Percentiles rank a stretch among this genome's conserved stretches.
phyloP scores from a whole-genome alignment of 1,140 invertebrate genomes.

The Stegodyphus dumicola region DNA sequence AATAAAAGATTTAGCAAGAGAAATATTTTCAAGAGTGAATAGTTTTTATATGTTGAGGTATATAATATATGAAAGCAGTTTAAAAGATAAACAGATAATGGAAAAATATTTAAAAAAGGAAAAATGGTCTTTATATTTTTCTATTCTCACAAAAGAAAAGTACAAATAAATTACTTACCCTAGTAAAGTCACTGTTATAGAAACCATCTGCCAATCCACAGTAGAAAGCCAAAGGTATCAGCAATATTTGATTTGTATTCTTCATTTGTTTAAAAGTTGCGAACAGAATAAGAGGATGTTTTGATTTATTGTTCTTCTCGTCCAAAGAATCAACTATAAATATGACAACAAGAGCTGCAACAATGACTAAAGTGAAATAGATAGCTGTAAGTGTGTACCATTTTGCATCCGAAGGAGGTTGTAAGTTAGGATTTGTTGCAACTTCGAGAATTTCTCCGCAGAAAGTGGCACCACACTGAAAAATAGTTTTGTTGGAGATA shows the following conservation, averaged over 20 bases:
- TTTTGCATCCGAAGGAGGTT: slow-evolving; percentile 74
- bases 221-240: slow-evolving; percentile 95
- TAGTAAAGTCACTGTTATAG: slow-evolving; percentile 93
- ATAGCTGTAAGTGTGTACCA: slow-evolving; percentile 89
- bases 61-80: too few species aligned
- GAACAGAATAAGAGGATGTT: slow-evolving; percentile 75
- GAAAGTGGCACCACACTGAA: slow-evolving; percentile 27
- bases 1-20: too few species aligned
- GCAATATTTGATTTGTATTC: slow-evolving; percentile 84
- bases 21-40: too few species aligned
- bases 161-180: slow-evolving; percentile 72
- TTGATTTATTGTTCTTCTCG: slow-evolving; percentile 71
- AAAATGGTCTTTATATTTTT: too few species aligned
- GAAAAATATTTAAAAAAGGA: too few species aligned
- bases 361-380: slow-evolving; percentile 86
- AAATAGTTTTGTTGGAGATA: not conserved
- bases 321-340: slow-evolving; percentile 89
- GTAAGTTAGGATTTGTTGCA: slow-evolving; percentile 18
- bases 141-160: too few species aligned
- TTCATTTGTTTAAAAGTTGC: slow-evolving; percentile 92
- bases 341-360: slow-evolving; percentile 86
- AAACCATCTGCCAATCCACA: slow-evolving; percentile 98
- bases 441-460: slow-evolving; percentile 17
- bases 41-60: too few species aligned
- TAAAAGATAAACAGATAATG: too few species aligned